Base-by-base conservation (phyloP, 1,140 invertebrate species). In the Helicorthomorpha holstii region DNA sequence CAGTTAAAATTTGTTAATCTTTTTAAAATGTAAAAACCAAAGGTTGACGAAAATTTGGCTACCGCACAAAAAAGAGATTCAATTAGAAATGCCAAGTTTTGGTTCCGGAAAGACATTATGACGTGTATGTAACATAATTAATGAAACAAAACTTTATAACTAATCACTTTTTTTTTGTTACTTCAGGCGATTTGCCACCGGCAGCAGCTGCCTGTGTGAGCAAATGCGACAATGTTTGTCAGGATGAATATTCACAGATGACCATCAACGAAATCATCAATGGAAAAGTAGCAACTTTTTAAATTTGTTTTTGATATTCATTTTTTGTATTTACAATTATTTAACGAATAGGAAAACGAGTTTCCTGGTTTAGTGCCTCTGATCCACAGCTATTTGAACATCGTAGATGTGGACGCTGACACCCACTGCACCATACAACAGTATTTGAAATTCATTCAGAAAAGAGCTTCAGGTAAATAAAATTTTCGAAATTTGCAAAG, bases 1-100 rank as follows among this genome's bases (percentile, higher is more conserved):
- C 38, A 41, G 12, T 12, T 12, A 41, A 41, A 12, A 19, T 41
- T 41, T 41, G 19, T 41, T 41, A 41, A 41, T 12, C 38, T 12
- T 41, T 56, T 25, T 16, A 10, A 24, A 34, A 27, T 58, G 1
- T 41, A n/a, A n/a, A n/a, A 60, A 50, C 57, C 54, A 49, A 54
- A 85, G 81, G 88, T 98, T 42, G 94, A 97, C 66, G 91, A 97
- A 69, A 99, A 99, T 69, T 95, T 99, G 91, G 78, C 83, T 60
- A 82, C 79, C 48, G 92, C 92, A 10, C 92, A 97, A 70, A 83
- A 84, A 65, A 75, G 82, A 48, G 83, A 95, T 68, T 93, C 95
- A 21, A 79, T 88, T 23, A 70, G 74, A 44, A 71, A 74, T 42
- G 75, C 87, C 64, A 83, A 83, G 62, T 95, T 97, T 70, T 94